Evolutionary conservation across 2,888 invertebrate species (phyloP).

Genomic region (Theretra japonica): DNA sequence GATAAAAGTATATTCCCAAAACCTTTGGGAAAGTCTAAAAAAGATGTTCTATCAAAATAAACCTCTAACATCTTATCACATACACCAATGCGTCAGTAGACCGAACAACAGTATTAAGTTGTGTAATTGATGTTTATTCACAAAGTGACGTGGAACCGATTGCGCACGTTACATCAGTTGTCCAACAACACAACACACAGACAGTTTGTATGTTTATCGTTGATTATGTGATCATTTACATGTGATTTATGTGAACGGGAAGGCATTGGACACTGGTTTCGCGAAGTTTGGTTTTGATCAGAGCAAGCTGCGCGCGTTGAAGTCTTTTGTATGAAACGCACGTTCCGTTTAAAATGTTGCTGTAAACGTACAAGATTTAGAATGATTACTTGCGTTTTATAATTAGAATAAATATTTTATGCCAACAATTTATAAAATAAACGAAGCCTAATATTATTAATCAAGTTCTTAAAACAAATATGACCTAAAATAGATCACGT

Average conservation of each 20-base stretch:
- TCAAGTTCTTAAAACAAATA: too few species aligned
- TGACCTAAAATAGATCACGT: too few species aligned
- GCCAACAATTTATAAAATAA: too few species aligned
- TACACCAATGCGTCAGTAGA: slow-evolving; percentile 38
- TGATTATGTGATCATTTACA: slow-evolving; percentile 20
- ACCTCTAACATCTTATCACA: slow-evolving; percentile 31
- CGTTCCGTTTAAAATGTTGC: neutral
- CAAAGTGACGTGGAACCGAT: slow-evolving; percentile 30
- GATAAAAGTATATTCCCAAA: too few species aligned
- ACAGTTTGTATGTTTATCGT: slow-evolving; percentile 24
- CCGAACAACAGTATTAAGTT: slow-evolving; percentile 50
- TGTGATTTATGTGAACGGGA: slow-evolving; percentile 1
- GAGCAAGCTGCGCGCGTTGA: neutral
- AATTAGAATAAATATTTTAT: too few species aligned
- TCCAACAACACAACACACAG: slow-evolving; percentile 11
- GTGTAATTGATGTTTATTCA: slow-evolving; percentile 68
- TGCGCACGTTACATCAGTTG: slow-evolving; percentile 18
- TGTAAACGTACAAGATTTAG: neutral
- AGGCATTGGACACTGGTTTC: neutral
- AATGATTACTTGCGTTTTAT: neutral
- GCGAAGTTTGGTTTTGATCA: neutral
- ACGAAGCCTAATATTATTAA: too few species aligned
- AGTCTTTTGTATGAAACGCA: slow-evolving; percentile 10
- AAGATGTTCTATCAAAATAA: neutral
- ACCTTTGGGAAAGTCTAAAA: too few species aligned